These are phyloP conservation scores for Holacanthus passer DNA, from an alignment of 2,113 vertebrate species.

Conservation along the genomic window DNA sequence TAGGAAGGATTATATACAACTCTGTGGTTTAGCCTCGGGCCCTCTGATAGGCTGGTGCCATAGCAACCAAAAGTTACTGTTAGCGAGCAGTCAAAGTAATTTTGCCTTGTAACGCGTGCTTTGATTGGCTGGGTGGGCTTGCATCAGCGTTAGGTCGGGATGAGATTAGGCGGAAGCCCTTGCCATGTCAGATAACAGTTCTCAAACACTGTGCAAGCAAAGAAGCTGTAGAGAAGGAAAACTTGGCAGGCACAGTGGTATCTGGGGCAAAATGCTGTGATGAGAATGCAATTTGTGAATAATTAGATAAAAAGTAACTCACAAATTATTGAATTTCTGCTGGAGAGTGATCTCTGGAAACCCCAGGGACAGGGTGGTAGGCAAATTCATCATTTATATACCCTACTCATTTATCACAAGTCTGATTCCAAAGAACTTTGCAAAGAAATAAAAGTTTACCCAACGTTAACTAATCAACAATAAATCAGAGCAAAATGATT, in stretches of 20 bases:
- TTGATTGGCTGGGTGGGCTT: slow-evolving; percentile 33
- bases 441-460: not conserved
- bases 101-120: slow-evolving; percentile 6
- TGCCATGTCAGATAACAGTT: slow-evolving; percentile 37
- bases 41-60: slow-evolving; percentile 56
- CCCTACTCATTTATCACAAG: not conserved
- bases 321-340: slow-evolving; percentile 9
- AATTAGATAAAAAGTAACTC: slow-evolving; percentile 28
- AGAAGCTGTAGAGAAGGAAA: slow-evolving; percentile 17
- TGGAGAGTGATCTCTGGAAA: not conserved
- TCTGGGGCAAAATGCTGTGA: slow-evolving; percentile 7
- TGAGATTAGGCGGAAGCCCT: slow-evolving; percentile 26
- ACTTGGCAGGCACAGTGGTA: slow-evolving; percentile 9
- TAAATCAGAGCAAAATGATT: not conserved
- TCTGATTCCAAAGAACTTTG: not conserved
- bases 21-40: slow-evolving; percentile 52
- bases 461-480: not conserved
- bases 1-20: slow-evolving; percentile 69
- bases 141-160: slow-evolving; percentile 10
- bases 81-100: slow-evolving; percentile 25
- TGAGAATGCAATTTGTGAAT: slow-evolving; percentile 24
- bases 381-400: not conserved
- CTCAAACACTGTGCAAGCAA: slow-evolving; percentile 14
- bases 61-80: slow-evolving; percentile 56
- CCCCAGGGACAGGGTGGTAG: not conserved